A percentile compares a stretch with the other conserved stretches of the same genome.
These are phyloP conservation scores for Hypocryptadius cinnamomeus DNA, from an alignment of 2,113 vertebrate species.

Conservation along the genomic window DNA sequence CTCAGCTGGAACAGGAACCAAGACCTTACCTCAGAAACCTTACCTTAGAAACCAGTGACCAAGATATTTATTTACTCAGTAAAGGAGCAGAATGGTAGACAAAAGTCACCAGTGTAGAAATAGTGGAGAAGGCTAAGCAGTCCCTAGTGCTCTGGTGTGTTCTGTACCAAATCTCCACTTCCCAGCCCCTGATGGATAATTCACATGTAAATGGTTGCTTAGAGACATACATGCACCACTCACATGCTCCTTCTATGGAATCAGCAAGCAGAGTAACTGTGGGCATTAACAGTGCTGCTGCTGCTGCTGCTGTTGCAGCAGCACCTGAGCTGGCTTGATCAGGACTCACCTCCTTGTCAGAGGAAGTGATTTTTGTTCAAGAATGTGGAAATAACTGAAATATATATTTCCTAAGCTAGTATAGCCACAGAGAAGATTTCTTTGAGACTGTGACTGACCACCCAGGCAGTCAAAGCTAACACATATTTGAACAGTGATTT, in stretches of 20 bases:
- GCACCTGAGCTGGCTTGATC: background rate
- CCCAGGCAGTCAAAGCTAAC: background rate
- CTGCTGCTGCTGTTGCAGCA: background rate
- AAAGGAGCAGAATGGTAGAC: background rate
- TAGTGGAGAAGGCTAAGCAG: background rate
- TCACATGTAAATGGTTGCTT: background rate
- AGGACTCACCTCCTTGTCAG: background rate
- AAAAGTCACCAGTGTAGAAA: background rate
- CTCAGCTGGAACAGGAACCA: background rate
- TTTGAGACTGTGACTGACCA: background rate
- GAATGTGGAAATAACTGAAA: background rate
- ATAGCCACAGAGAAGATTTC: background rate
- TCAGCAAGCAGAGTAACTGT: background rate
- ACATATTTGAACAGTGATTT: background rate
- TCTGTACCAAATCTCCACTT: background rate
- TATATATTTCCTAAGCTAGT: background rate
- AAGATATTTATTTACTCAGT: background rate
- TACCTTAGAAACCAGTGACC: fast-evolving
- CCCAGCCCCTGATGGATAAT: background rate
- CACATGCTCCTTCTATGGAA: background rate
- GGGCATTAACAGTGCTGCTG: background rate
- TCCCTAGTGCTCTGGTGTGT: background rate
- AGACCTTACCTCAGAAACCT: background rate
- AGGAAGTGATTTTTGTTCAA: background rate
- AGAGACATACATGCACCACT: background rate